Conservation (phyloP, 2,888 invertebrate species). For the Carcina quercana region DNA sequence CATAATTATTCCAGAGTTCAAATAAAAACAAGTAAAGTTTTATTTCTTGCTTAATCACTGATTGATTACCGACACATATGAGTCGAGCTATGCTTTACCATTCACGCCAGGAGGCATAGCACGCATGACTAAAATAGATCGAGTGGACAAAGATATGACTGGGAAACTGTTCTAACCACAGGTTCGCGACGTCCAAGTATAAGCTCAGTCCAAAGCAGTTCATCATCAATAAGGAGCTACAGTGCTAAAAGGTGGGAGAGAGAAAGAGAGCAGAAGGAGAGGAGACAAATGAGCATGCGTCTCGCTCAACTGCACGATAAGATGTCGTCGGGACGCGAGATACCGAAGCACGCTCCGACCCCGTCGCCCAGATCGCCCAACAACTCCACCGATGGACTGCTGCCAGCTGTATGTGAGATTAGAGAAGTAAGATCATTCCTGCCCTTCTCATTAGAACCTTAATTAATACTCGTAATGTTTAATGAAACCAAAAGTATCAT, state of each 20-base stretch:
- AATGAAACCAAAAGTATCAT: not conserved
- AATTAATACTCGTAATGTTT: no score
- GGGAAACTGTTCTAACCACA: no score
- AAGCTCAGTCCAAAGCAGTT: conserved; percentile 89
- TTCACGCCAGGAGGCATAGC: conserved; percentile 24
- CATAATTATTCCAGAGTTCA: no score
- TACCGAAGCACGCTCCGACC: conserved; percentile 74
- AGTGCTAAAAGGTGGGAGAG: conserved; percentile 86
- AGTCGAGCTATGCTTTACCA: conserved; percentile 26
- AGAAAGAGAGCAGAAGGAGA: conserved; percentile 87
- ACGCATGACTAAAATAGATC: conserved; percentile 7
- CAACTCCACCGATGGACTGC: conserved; percentile 87
- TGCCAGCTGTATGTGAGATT: conserved; percentile 86
- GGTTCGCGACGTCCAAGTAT: conserved; percentile 92
- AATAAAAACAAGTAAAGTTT: no score
- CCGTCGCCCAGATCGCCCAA: conserved; percentile 86
- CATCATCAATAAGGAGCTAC: conserved; percentile 88
- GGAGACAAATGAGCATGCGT: conserved; percentile 85
- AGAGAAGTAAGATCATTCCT: conserved; percentile 77
- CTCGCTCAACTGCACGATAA: conserved; percentile 80
- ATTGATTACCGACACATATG: conserved; percentile 7
- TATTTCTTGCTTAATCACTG: not conserved
- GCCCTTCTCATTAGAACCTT: conserved; percentile 22
- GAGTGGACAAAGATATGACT: not conserved
- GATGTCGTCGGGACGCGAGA: conserved; percentile 67